Evolutionary conservation across 2,797 vertebrate species (phyloP), one percentile per base, ranked within the genome.

Genomic region (Xenentodon cancila): DNA sequence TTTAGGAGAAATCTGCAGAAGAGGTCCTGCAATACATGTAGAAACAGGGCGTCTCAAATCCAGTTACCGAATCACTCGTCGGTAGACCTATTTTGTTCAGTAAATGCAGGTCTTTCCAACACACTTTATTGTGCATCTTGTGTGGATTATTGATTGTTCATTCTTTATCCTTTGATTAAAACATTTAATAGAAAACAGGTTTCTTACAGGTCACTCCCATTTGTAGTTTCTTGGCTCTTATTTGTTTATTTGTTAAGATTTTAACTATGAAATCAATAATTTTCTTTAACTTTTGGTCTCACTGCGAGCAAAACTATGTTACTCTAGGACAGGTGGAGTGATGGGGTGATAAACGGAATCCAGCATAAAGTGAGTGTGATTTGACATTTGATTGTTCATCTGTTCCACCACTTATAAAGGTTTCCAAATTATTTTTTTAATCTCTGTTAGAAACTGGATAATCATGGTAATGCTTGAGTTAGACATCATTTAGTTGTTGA

Each of bases 111-210:
- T 22, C 27, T 18, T 30, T 0, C 32, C n/a, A 59, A 63, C 13
- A 21, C 9, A 30, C 5, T 1, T 1, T 51, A 11, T 52, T 18
- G n/a, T 21, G 1, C 67, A 32, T 7, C 32, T 32, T 32, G 6
- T 32, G 7, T 32, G 32, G 2, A 32, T 7, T 53, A 9, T 17
- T 59, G 13, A 48, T 37, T 59, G 52, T 62, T 13, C 11, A 59
- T 22, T 13, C 0, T 20, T 4, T 54, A 11, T 59, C 27, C 54
- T 66, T 63, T 49, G 59, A 57, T 71, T 77, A 82, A 87, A 54
- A 68, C 32, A 5, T 25, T 25, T 32, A 27, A 27, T 27, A n/a
- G 32, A 32, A 1, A 2, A 2, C 32, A 32, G 32, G 32, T 32
- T 6, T 32, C 4, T 73, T 25, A 51, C 9, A 55, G 50, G 5